Evolutionary conservation across 2,797 vertebrate genomes (phyloP).

Genomic region (Monodelphis domestica): DNA sequence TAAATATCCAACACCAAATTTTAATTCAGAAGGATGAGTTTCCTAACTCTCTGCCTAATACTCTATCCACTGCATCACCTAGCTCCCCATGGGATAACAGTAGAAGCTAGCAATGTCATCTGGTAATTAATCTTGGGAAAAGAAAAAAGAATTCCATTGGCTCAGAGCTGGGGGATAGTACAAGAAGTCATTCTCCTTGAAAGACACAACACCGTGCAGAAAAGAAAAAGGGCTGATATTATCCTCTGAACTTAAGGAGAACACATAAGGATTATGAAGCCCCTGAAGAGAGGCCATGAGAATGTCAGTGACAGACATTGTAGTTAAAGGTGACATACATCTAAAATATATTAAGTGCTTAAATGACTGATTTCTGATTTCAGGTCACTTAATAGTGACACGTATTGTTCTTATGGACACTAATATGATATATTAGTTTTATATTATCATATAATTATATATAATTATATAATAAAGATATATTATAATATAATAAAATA

Average conservation of each 20-base stretch:
- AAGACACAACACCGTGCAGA: not conserved
- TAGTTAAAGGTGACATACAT: not conserved
- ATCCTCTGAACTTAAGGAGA: not conserved
- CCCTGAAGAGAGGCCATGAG: too few relatives aligned
- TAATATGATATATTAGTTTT: not conserved
- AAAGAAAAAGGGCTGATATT: not conserved
- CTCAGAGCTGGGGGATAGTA: not conserved
- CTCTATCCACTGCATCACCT: not conserved
- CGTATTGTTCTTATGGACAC: not conserved
- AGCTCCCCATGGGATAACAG: not conserved
- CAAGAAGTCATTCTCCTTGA: not conserved
- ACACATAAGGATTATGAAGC: not conserved
- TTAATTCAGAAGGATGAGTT: not conserved
- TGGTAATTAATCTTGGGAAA: not conserved
- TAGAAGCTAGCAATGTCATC: not conserved
- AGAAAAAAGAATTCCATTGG: not conserved
- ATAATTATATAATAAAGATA: too few relatives aligned
- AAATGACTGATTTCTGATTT: not conserved
- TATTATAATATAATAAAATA: too few relatives aligned
- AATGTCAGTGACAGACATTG: too few relatives aligned
- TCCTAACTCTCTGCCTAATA: rapidly evolving
- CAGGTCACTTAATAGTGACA: not conserved
- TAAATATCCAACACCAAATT: not conserved
- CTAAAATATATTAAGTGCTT: not conserved
- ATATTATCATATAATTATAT: too few relatives aligned